Evolutionary conservation across 2,113 vertebrate species (phyloP).

Genomic region (Struthidea cinerea): DNA sequence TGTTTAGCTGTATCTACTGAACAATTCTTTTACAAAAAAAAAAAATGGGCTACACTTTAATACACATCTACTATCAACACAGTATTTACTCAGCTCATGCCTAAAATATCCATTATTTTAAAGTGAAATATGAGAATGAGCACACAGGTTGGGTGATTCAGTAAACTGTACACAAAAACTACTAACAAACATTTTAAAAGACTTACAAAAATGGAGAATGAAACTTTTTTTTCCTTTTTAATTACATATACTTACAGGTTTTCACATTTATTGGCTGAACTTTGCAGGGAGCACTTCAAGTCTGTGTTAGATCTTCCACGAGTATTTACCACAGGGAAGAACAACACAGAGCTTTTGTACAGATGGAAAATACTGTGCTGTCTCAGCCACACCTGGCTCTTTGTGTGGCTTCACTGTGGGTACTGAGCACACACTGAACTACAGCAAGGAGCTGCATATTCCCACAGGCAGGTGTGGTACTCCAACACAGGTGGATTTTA

Average conservation of each 20-base stretch:
- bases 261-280: conserved; percentile 62
- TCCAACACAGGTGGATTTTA: background rate
- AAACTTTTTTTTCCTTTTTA: conserved; percentile 31
- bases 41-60: conserved; percentile 23
- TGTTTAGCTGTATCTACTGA: background rate
- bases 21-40: background rate
- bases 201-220: conserved; percentile 62
- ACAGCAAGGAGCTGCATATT: background rate
- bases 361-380: background rate
- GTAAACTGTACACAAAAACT: conserved; percentile 59
- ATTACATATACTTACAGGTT: conserved; percentile 67
- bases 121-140: conserved; percentile 44
- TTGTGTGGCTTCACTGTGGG: background rate
- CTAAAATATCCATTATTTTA: conserved; percentile 57
- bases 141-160: background rate
- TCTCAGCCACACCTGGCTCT: background rate
- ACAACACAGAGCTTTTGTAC: background rate
- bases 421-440: background rate
- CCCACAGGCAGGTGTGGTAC: background rate
- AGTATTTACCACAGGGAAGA: background rate
- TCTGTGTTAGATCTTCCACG: background rate
- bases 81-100: conserved; percentile 61
- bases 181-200: conserved; percentile 61
- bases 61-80: conserved; percentile 60
- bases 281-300: conserved; percentile 18